These are phyloP conservation scores for Distichodus sexfasciatus DNA, from an alignment of 2,797 vertebrate genomes.

Conservation along the genomic window DNA sequence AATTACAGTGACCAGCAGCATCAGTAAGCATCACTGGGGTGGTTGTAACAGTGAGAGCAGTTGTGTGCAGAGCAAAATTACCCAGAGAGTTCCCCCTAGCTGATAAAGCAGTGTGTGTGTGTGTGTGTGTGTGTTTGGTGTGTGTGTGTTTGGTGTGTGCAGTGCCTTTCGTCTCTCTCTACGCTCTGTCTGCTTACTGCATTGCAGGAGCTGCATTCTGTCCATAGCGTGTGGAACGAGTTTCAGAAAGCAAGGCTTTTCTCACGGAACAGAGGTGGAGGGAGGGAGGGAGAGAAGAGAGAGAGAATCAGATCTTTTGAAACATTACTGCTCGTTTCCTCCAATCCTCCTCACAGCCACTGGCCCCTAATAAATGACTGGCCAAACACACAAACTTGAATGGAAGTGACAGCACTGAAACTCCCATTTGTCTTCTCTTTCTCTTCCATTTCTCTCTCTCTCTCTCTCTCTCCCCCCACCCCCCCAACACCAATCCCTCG, in stretches of 20 bases:
- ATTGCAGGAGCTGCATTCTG: constrained; percentile 66
- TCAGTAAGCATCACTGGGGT: background rate
- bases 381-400: constrained; percentile 33
- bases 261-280: constrained; percentile 1
- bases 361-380: constrained; percentile 50
- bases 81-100: constrained; percentile 1
- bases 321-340: constrained; percentile 42
- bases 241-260: constrained; percentile 11
- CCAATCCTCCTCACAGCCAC: constrained; percentile 50
- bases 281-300: background rate
- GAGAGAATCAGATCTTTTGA: constrained; percentile 13
- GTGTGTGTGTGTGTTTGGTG: constrained; percentile 12
- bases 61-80: background rate
- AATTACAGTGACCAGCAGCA: too few species aligned
- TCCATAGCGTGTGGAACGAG: constrained; percentile 24
- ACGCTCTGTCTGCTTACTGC: constrained; percentile 66
- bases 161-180: constrained; percentile 31
- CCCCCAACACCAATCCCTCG: background rate
- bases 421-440: constrained; percentile 38
- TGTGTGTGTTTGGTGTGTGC: constrained; percentile 10
- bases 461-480: background rate
- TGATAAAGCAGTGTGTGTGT: background rate
- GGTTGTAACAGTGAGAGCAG: background rate
- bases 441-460: constrained; percentile 14
- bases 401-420: constrained; percentile 49